These are phyloP conservation scores for Corythornis madagascariensis DNA, from an alignment of 2,113 vertebrate genomes.

Conservation along the genomic window DNA sequence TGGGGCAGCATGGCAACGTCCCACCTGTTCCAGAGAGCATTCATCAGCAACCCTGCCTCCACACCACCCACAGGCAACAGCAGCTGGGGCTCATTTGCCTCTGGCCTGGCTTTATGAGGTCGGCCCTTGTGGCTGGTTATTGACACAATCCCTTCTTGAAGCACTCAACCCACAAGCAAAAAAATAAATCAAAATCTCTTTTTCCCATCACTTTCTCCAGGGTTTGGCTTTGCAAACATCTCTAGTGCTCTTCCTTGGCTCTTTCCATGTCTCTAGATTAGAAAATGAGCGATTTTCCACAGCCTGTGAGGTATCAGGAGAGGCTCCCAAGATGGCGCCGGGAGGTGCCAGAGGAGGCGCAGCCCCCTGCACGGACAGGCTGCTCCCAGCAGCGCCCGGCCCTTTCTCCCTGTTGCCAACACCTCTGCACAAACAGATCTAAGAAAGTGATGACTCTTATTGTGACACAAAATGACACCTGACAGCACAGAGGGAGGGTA, in stretches of 20 bases:
- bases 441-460: neutral
- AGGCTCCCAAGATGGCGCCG: neutral
- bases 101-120: neutral
- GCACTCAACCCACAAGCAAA: rapidly evolving
- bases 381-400: rapidly evolving
- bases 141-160: rapidly evolving
- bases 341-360: no score
- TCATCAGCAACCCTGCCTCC: neutral
- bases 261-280: neutral
- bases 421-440: neutral
- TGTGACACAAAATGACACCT: neutral
- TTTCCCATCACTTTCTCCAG: neutral
- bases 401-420: rapidly evolving
- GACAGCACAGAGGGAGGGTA: rapidly evolving
- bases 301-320: rapidly evolving
- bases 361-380: rapidly evolving
- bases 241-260: neutral
- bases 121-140: rapidly evolving
- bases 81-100: rapidly evolving
- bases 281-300: rapidly evolving
- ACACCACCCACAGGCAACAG: rapidly evolving
- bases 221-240: neutral
- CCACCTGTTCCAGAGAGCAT: neutral
- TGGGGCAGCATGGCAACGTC: neutral
- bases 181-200: neutral